Evolutionary conservation across 2,113 vertebrate species (phyloP).

Genomic region (Callipepla squamata): DNA sequence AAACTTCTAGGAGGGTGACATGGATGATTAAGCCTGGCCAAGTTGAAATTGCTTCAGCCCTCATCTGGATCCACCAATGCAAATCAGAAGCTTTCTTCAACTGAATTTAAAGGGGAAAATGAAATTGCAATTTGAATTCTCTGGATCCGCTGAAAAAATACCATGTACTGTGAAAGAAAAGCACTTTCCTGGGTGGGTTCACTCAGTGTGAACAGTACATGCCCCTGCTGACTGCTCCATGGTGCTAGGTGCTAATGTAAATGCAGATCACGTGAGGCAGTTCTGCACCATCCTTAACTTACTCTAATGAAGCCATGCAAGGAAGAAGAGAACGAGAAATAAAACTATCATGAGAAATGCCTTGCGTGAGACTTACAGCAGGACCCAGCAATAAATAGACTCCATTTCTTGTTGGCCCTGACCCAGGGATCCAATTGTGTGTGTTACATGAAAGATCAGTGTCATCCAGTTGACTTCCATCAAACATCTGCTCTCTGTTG

Average conservation of each 20-base stretch:
- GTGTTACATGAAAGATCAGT: neutral
- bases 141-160: neutral
- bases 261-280: rapidly evolving
- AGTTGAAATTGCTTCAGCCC: neutral
- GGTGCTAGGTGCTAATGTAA: neutral
- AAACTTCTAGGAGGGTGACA: constrained; percentile 24
- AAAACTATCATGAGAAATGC: neutral
- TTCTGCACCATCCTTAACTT: neutral
- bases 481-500: neutral
- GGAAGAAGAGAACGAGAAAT: neutral
- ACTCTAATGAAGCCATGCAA: neutral
- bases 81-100: neutral
- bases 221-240: neutral
- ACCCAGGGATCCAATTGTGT: neutral
- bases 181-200: neutral
- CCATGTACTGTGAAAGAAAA: neutral
- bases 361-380: neutral
- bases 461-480: neutral
- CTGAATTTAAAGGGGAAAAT: neutral
- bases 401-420: neutral
- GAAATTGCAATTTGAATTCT: neutral
- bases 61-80: neutral
- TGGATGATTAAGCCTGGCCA: neutral
- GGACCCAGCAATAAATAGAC: neutral
- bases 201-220: neutral